A percentile compares a stretch with the other conserved stretches of the same genome.
phyloP scores from a whole-genome alignment of 2,888 invertebrate species.

The Andrena hattorfiana region DNA sequence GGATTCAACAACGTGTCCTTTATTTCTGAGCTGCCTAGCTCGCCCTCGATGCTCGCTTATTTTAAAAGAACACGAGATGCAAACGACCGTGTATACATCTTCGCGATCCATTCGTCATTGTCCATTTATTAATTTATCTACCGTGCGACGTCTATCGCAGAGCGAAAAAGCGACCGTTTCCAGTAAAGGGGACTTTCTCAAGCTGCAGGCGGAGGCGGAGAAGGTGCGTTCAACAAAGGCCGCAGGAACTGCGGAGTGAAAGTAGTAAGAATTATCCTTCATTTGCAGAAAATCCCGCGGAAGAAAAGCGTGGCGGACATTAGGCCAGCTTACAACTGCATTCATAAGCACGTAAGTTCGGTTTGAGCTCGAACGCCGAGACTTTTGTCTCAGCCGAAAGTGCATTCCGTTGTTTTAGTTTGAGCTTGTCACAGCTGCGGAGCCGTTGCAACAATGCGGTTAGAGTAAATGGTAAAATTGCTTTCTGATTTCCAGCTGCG shows the following conservation, averaged over 20 bases:
- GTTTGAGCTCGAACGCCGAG: neutral
- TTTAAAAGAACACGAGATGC: neutral
- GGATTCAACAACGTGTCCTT: neutral
- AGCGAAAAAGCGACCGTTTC: conserved; percentile 56
- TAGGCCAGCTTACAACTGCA: conserved; percentile 81
- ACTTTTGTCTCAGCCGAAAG: conserved; percentile 19
- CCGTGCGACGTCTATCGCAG: conserved; percentile 53
- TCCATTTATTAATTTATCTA: neutral
- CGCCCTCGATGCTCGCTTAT: neutral
- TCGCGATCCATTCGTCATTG: neutral
- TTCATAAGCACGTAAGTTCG: conserved; percentile 83
- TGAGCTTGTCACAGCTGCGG: neutral
- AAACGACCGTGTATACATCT: neutral
- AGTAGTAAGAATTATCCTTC: conserved; percentile 11
- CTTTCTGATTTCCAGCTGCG: conserved; percentile 76
- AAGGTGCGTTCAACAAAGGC: conserved; percentile 47
- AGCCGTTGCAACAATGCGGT: conserved; percentile 33
- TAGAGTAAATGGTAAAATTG: conserved; percentile 45
- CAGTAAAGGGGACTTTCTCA: conserved; percentile 66
- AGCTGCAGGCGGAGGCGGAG: conserved; percentile 70
- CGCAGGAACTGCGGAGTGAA: neutral
- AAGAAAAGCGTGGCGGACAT: conserved; percentile 80
- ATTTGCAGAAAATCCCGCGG: conserved; percentile 79
- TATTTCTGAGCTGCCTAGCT: neutral
- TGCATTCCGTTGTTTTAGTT: conserved; percentile 49